Conservation (phyloP, 1,140 invertebrate species). For the Brachionus rotundiformis region DNA sequence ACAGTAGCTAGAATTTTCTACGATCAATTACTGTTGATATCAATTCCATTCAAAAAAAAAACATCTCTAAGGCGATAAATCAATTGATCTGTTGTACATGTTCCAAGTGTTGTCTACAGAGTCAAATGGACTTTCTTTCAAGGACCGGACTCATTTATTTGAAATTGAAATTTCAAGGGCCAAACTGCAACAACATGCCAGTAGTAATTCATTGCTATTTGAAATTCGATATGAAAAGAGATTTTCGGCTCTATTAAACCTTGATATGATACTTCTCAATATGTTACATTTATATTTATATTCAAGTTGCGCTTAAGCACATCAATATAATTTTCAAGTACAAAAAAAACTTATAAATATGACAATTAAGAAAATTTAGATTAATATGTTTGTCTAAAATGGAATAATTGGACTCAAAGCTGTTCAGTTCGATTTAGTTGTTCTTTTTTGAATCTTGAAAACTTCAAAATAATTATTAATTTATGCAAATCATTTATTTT, state of each 20-base stretch:
- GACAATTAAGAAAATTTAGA: neutral
- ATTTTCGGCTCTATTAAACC: conserved; percentile 7
- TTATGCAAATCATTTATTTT: too few relatives aligned
- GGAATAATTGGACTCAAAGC: too few relatives aligned
- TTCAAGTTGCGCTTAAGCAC: neutral
- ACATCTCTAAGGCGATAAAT: neutral
- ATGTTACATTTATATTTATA: conserved; percentile 7
- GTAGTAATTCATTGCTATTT: conserved; percentile 11
- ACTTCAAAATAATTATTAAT: too few relatives aligned
- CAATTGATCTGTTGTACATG: neutral
- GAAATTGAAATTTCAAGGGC: neutral
- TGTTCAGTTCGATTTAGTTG: too few relatives aligned
- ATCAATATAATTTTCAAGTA: neutral
- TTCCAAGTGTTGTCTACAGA: conserved; percentile 1
- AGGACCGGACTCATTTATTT: conserved; percentile 25
- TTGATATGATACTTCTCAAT: neutral
- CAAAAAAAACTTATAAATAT: neutral
- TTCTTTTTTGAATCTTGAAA: too few relatives aligned
- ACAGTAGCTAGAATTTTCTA: neutral
- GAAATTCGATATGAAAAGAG: conserved; percentile 10
- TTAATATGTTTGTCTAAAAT: too few relatives aligned
- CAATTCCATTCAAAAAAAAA: neutral
- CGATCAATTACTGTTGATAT: conserved; percentile 12
- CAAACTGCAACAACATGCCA: neutral
- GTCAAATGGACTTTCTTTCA: conserved; percentile 38